Conservation (phyloP, 2,888 invertebrate species). For the Mythimna albipuncta region DNA sequence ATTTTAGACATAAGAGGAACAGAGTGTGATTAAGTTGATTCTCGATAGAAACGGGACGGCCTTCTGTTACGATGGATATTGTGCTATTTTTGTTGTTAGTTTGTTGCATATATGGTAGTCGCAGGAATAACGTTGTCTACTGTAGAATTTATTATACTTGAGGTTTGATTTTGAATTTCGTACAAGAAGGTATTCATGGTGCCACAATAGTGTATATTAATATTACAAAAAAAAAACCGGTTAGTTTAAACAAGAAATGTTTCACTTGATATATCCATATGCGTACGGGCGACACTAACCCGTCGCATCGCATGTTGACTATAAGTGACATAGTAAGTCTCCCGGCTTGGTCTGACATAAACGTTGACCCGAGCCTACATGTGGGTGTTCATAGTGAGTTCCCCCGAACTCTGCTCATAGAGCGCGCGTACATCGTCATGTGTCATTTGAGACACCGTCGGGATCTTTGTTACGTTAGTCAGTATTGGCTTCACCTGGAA, state of each 20-base stretch:
- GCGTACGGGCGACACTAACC: not conserved
- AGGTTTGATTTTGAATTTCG: not conserved
- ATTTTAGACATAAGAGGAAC: not conserved
- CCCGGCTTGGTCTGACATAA: slow-evolving; percentile 11
- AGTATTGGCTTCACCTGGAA: slow-evolving; percentile 82
- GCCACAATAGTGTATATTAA: not conserved
- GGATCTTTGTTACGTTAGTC: slow-evolving; percentile 76
- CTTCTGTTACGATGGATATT: not conserved
- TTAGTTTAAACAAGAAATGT: not conserved
- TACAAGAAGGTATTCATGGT: no score
- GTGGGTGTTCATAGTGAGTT: slow-evolving; percentile 81
- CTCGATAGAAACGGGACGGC: no score
- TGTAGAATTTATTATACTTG: not conserved
- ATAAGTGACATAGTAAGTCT: slow-evolving; percentile 9
- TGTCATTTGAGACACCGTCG: slow-evolving; percentile 84
- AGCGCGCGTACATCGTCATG: slow-evolving; percentile 83
- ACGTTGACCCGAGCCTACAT: slow-evolving; percentile 69
- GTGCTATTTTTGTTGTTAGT: not conserved
- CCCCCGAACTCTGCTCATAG: slow-evolving; percentile 83
- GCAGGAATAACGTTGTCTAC: not conserved
- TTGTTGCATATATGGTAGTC: not conserved
- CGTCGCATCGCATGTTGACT: slow-evolving; percentile 7
- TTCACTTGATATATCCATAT: not conserved
- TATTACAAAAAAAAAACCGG: no score
- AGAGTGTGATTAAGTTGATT: no score